Conservation (phyloP, 2,797 vertebrate genomes). For the Scomberomorus guttatus region DNA sequence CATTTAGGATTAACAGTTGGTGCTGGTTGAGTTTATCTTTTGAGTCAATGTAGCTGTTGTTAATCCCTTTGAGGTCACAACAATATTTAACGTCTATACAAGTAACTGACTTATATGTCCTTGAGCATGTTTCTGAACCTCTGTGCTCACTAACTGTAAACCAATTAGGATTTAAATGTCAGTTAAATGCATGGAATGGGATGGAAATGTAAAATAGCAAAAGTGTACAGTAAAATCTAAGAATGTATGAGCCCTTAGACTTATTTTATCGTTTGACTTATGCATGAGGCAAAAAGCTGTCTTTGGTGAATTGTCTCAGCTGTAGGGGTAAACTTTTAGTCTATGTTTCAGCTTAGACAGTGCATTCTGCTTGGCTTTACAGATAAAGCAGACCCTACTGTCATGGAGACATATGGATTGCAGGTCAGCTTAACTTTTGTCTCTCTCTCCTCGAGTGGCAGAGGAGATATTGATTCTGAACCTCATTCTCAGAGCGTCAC, state of each 20-base stretch:
- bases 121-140: slow-evolving; percentile 1
- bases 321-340: slow-evolving; percentile 36
- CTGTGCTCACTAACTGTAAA: slow-evolving; percentile 7
- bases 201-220: slow-evolving; percentile 17
- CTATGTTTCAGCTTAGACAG: slow-evolving; percentile 71
- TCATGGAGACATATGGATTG: slow-evolving; percentile 77
- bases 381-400: slow-evolving; percentile 61
- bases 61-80: slow-evolving; percentile 33
- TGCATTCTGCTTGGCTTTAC: slow-evolving; percentile 64
- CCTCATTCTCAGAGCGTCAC: slow-evolving; percentile 66
- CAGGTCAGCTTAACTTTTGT: slow-evolving; percentile 79
- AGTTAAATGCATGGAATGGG: slow-evolving; percentile 1
- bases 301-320: slow-evolving; percentile 40
- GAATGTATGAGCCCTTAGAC: neutral
- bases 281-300: slow-evolving; percentile 29
- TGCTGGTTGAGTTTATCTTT: slow-evolving; percentile 30
- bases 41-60: neutral
- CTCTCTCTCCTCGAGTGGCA: slow-evolving; percentile 65
- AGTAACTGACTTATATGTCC: slow-evolving; percentile 17
- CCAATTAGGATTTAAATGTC: slow-evolving; percentile 26
- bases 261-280: neutral
- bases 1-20: neutral
- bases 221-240: slow-evolving; percentile 11
- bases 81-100: slow-evolving; percentile 19
- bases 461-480: slow-evolving; percentile 78